Evolutionary conservation across 2,797 vertebrate genomes (phyloP), one percentile per base, ranked within the genome.

Genomic region (Sebastes melanostomus): DNA sequence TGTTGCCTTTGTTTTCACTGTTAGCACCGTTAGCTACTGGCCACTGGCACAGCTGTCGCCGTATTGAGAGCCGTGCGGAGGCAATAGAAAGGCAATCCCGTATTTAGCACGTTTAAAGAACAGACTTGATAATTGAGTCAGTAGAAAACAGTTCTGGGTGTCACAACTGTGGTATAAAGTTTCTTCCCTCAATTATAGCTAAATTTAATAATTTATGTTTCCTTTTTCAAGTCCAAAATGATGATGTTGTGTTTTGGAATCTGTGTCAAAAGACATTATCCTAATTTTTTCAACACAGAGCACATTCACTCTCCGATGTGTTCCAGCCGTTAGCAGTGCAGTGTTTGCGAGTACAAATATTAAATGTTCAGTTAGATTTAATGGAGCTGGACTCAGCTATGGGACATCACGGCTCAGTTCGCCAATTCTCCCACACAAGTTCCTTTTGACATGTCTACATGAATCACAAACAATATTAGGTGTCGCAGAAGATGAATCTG

Each of bases 391-490:
- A 92, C 77, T 60, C 75, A 71, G 66, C 77, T 75, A 52, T 46
- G 79, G 84, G 83, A 88, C 77, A 79, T 88, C 77, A 63, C 68
- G 67, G 60, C 82, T 86, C 85, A 87, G 50, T 85, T 91, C 80
- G 86, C 82, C 81, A 74, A 72, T 85, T 86, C 80, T 91, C 78
- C 90, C 83, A 87, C 83, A 87, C 82, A 38, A 55, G 67, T 86
- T 93, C 60, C 56, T 55, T 73, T 69, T 83, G 81, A 91, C 86
- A 90, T 81, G 83, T 90, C 87, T 67, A 72, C 89, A 91, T 93
- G 89, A 93, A 92, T 92, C 89, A 91, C 84, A 93, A 94, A 93
- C 90, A 92, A 91, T 88, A 92, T 93, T 87, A 93, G 88, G 88
- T 92, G 91, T 91, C 92, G 79, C 86, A 87, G 82, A 91, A 81